phyloP scores from a whole-genome alignment of 2,113 vertebrate genomes.

The Colinus virginianus region DNA sequence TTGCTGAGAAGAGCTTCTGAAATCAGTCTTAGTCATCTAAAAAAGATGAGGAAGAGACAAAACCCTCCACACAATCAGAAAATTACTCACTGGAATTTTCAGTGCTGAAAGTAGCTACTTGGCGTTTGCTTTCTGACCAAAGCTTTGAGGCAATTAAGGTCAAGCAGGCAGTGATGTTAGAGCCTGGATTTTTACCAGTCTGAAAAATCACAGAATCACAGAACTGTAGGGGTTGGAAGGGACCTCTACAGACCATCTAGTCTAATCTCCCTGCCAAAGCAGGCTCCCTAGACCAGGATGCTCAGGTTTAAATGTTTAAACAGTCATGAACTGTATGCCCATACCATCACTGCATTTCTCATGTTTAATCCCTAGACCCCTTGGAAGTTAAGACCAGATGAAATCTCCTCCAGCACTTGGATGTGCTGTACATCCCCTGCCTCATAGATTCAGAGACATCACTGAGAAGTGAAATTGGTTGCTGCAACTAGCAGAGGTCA shows the following conservation, averaged over 20 bases:
- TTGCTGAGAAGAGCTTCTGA: background rate
- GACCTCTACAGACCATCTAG: no score
- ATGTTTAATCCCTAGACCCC: background rate
- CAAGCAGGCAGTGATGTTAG: background rate
- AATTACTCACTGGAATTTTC: background rate
- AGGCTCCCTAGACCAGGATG: no score
- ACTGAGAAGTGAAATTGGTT: background rate
- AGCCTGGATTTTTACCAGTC: background rate
- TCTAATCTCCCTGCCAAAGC: no score
- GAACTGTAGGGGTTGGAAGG: no score
- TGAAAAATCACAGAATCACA: background rate
- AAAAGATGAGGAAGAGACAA: background rate
- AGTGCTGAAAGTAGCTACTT: background rate
- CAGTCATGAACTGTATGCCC: background rate
- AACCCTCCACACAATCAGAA: background rate
- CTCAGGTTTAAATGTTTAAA: background rate
- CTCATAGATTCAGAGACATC: background rate
- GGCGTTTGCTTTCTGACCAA: slow-evolving; percentile 1
- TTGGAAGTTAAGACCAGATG: background rate
- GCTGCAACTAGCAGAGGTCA: background rate
- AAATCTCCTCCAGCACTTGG: background rate
- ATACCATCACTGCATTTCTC: background rate
- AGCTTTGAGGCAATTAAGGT: background rate
- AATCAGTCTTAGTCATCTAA: background rate
- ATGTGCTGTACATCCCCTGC: background rate